phyloP scores from a whole-genome alignment of 2,113 vertebrate species.

The Phaethornis superciliosus region DNA sequence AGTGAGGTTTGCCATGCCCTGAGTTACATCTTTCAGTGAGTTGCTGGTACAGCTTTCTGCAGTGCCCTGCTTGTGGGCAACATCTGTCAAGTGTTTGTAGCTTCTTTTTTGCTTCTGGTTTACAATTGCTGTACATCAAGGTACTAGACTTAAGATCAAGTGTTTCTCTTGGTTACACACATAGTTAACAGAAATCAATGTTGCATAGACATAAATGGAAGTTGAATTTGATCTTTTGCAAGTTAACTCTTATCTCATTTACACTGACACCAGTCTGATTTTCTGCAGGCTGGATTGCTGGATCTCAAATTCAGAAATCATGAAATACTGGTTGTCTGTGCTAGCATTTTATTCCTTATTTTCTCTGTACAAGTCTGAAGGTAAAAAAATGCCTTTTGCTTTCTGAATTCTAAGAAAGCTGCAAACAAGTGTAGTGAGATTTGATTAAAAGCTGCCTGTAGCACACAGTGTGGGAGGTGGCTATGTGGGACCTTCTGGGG shows the following conservation, averaged over 20 bases:
- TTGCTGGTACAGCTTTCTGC: neutral
- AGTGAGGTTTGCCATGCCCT: neutral
- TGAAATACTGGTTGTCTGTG: neutral
- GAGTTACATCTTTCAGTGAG: neutral
- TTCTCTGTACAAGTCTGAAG: neutral
- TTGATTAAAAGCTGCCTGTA: neutral
- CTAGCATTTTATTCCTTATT: neutral
- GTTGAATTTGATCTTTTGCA: conserved; percentile 21
- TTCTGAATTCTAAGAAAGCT: neutral
- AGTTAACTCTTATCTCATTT: neutral
- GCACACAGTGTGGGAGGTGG: neutral
- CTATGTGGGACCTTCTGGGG: neutral
- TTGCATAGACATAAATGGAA: conserved; percentile 4
- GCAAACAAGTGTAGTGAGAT: neutral
- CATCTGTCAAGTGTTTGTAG: conserved; percentile 38
- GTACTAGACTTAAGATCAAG: conserved; percentile 34
- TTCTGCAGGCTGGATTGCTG: neutral
- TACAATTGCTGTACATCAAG: conserved; percentile 26
- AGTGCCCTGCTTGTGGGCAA: neutral
- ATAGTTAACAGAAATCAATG: conserved; percentile 45
- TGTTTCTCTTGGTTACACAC: conserved; percentile 49
- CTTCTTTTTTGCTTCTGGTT: conserved; percentile 5
- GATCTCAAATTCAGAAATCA: neutral
- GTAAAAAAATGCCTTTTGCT: neutral
- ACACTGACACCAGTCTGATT: neutral